Evolutionary conservation across 2,113 vertebrate species (phyloP).

Genomic region (Neomonachus schauinslandi): DNA sequence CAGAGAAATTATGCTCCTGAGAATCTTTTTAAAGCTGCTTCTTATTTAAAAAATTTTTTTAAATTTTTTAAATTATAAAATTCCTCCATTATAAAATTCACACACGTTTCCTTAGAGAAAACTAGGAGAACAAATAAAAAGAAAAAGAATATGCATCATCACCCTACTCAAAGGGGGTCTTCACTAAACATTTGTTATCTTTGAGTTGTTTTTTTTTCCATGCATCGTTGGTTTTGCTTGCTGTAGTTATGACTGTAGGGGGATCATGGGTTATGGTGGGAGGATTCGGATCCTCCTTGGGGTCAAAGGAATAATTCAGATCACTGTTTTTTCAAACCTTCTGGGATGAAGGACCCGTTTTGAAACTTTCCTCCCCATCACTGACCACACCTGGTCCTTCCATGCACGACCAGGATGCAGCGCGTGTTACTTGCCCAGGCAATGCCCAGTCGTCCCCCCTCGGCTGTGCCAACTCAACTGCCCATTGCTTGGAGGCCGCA

Average conservation of each 20-base stretch:
- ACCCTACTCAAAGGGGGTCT: not conserved
- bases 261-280: not conserved
- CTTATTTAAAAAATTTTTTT: not conserved
- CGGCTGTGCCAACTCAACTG: fast-evolving
- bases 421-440: fast-evolving
- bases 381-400: not conserved
- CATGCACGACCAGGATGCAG: not conserved
- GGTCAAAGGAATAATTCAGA: not conserved
- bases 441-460: fast-evolving
- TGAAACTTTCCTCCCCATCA: not conserved
- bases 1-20: not conserved
- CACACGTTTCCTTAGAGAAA: not conserved
- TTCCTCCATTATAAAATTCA: not conserved
- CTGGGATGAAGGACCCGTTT: not conserved
- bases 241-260: not conserved
- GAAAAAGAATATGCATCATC: not conserved
- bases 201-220: not conserved
- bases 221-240: not conserved
- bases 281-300: not conserved
- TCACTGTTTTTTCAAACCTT: constrained; percentile 8
- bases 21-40: not conserved
- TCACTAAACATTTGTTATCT: not conserved
- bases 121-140: not conserved
- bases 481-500: not conserved
- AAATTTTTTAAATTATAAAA: no score